Conservation (phyloP, 2,888 invertebrate genomes). For the Chamaedrilus cognettii region DNA sequence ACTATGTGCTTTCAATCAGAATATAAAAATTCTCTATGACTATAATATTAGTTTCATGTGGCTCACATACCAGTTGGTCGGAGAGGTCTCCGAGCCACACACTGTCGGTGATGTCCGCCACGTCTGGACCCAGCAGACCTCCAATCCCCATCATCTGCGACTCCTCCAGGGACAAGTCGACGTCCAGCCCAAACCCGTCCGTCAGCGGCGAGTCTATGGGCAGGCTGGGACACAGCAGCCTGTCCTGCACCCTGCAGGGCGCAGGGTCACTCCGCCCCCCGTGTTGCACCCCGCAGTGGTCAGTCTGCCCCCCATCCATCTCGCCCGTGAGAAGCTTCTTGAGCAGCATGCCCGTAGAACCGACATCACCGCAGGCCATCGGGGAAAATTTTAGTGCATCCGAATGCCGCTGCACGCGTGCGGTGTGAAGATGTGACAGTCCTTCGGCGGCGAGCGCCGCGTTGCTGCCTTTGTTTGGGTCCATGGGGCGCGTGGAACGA, state of each 20-base stretch:
- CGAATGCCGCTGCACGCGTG: not conserved
- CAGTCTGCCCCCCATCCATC: conserved; percentile 23
- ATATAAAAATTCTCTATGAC: too few relatives aligned
- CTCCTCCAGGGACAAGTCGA: conserved; percentile 20
- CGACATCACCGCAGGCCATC: not conserved
- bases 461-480: conserved; percentile 40
- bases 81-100: not conserved
- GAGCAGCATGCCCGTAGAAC: conserved; percentile 21
- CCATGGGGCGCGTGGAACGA: conserved; percentile 28
- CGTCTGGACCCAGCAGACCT: conserved; percentile 11
- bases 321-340: conserved; percentile 38
- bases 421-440: conserved; percentile 26
- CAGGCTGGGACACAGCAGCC: not conserved
- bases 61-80: conserved; percentile 3
- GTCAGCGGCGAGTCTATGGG: conserved; percentile 11
- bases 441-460: conserved; percentile 29
- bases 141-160: conserved; percentile 6
- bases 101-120: not conserved
- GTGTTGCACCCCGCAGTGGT: too few relatives aligned
- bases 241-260: too few relatives aligned
- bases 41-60: too few relatives aligned
- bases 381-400: too few relatives aligned
- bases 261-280: too few relatives aligned
- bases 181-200: conserved; percentile 25
- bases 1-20: too few relatives aligned